phyloP scores from a whole-genome alignment of 2,113 vertebrate genomes.

The Amazona vittata region DNA sequence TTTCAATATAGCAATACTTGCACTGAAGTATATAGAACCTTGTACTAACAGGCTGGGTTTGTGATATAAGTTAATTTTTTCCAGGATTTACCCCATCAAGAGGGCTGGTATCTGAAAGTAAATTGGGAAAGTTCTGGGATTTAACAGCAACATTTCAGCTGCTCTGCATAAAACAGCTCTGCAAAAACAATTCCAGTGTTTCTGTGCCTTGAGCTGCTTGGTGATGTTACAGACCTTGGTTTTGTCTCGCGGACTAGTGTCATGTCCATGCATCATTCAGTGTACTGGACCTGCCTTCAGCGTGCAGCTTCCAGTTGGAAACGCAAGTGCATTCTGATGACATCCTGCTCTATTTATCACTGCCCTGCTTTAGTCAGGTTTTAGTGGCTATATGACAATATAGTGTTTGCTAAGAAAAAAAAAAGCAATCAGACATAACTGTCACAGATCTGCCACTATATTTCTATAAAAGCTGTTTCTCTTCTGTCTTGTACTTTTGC shows the following conservation, averaged over 20 bases:
- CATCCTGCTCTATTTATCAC: background rate
- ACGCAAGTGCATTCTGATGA: background rate
- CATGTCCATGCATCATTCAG: background rate
- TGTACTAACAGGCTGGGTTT: background rate
- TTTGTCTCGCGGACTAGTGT: background rate
- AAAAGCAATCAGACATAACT: background rate
- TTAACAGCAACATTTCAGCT: background rate
- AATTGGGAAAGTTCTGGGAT: background rate
- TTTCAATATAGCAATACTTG: background rate
- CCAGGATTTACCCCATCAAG: background rate
- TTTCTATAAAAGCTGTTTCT: background rate
- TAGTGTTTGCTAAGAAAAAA: background rate
- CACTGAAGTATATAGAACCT: background rate
- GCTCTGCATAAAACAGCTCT: background rate
- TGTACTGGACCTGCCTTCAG: background rate
- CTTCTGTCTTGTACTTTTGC: background rate
- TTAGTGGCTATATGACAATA: background rate
- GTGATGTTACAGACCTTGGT: background rate
- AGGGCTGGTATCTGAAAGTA: background rate
- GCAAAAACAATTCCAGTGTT: background rate
- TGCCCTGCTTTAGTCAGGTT: background rate
- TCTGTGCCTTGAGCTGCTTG: background rate
- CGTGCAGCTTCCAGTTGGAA: background rate
- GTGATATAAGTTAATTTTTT: background rate
- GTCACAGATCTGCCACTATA: background rate